A percentile compares a stretch with the other conserved stretches of the same genome.
Evolutionary conservation across 2,113 vertebrate species (phyloP).

Genomic region (Lates calcarifer): DNA sequence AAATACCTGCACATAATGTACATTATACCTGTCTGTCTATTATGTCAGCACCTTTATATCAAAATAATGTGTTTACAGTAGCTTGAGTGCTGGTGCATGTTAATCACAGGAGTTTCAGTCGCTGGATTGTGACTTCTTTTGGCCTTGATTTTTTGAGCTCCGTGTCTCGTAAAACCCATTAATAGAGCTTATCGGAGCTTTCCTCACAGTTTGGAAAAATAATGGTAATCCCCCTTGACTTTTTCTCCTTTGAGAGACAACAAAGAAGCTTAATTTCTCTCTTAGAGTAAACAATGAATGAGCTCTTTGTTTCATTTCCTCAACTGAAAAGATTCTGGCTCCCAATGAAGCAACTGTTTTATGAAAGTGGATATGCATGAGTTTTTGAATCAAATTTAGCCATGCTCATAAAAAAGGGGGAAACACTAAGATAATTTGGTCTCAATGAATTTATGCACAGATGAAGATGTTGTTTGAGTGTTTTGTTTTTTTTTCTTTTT

Average conservation of each 20-base stretch:
- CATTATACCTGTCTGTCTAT: background rate
- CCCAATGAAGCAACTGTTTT: constrained; percentile 18
- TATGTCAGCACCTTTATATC: background rate
- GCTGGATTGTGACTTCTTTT: constrained; percentile 22
- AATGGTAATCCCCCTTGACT: constrained; percentile 34
- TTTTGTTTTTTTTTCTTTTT: no score
- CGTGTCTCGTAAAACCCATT: constrained; percentile 20
- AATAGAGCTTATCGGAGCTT: constrained; percentile 29
- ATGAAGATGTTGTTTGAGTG: background rate
- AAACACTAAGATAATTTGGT: constrained; percentile 12
- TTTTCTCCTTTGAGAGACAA: constrained; percentile 38
- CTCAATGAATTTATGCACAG: background rate
- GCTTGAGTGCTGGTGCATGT: constrained; percentile 14
- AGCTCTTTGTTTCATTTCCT: constrained; percentile 50
- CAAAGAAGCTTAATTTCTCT: constrained; percentile 50
- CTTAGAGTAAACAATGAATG: constrained; percentile 23
- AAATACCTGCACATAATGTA: constrained; percentile 6
- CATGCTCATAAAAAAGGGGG: background rate
- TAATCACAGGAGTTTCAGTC: constrained; percentile 32
- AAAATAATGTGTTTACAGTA: background rate
- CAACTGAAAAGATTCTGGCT: constrained; percentile 15
- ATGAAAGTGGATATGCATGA: constrained; percentile 16
- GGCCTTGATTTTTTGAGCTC: constrained; percentile 33
- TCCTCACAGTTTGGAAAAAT: constrained; percentile 41
- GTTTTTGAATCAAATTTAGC: constrained; percentile 14